Base-by-base conservation (phyloP, 2,797 vertebrate genomes). In the Lepus oiostolus region DNA sequence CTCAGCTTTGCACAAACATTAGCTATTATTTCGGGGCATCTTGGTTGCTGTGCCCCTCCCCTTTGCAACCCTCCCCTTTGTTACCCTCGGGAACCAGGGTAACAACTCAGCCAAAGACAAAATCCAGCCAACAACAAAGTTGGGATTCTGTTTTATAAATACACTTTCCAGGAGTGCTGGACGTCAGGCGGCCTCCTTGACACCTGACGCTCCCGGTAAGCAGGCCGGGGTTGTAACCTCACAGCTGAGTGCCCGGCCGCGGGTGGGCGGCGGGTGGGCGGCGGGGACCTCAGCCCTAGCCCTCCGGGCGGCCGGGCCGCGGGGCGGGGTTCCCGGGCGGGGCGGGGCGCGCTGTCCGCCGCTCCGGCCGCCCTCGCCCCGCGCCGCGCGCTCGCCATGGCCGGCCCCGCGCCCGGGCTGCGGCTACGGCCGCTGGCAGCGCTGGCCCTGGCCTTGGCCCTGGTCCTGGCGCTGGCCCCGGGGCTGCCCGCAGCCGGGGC, bases 401-500 rank as follows among this genome's bases (percentile, higher is more conserved):
- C 85, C 17, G 81, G 62, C 24, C 26, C 35, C 28, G 26, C 21
- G 17, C 62, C 71, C 42, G 1, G 96, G 97, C 96, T 88, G 52
- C 63, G 30, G 86, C 90, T 8, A 24, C 11, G 10, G 42, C 21
- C 19, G 26, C 30, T 94, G 52, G 68, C 74, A 2, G 17, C 12
- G n/a, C 76, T 79, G 84, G 94, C 75, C 38, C 85, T 93, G 68
- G 70, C 17, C 7, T 72, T 79, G 84, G 94, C 75, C 35, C 85
- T 93, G 68, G 70, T 21, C 7, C 19, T 92, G 62, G 85, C 90
- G 54, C 88, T 97, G 75, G 81, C 76, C 17, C 42, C 16, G 2
- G 86, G 58, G 28, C 79, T 84, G 16, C 21, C 95, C 2, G 35
- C 88, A 16, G 96, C 97, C 0, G 93, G 98, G 81, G 97, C 84